Base-by-base conservation (phyloP, 2,888 invertebrate species). In the Camptogramma bilineatum region DNA sequence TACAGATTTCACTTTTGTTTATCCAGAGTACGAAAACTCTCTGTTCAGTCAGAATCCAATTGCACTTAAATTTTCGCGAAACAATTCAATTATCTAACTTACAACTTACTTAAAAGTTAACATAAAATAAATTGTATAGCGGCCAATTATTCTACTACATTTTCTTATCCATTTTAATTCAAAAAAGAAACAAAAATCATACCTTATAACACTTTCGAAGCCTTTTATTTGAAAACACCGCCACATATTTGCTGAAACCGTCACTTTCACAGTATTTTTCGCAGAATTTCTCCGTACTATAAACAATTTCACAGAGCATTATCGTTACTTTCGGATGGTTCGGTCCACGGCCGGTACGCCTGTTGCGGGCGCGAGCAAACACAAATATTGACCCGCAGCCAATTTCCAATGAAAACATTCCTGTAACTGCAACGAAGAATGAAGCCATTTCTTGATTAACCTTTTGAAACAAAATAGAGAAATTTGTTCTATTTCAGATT, bases 361-460 rank as follows among this genome's bases (percentile, higher is more conserved):
- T 46, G 54, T 46, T 24, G 46, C 42, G 42, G 42, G 5, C 42
- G 16, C 17, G 44, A 46, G 8, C 56, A 39, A 50, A 56, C 48
- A 48, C 34, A 56, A 56, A 42, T 63, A 63, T 51, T 44, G 21
- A 44, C 19, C 8, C 16, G n/a, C 9, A 18, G n/a, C 42, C 52
- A 50, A 42, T 53, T 50, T 4, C 42, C 63, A 50, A 50, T 63
- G 53, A 53, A 48, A 57, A 50, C 24, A 57, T 57, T 24, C 24
- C 16, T 34, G 34, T 21, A 47, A 52, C 53, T 58, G 58, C 53
- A 53, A 13, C 16, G 21, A 24, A 56, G 52, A 24, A 48, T 39
- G 17, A 46, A 62, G 56, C 63, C 57, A 63, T 50, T 63, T 54
- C 50, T 50, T 51, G 50, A 63, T 53, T 50, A 51, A 31, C 18